Percentiles rank a stretch among this genome's conserved stretches.
Evolutionary conservation across 2,888 invertebrate species (phyloP).

Genomic region (Lepidonotus clava): DNA sequence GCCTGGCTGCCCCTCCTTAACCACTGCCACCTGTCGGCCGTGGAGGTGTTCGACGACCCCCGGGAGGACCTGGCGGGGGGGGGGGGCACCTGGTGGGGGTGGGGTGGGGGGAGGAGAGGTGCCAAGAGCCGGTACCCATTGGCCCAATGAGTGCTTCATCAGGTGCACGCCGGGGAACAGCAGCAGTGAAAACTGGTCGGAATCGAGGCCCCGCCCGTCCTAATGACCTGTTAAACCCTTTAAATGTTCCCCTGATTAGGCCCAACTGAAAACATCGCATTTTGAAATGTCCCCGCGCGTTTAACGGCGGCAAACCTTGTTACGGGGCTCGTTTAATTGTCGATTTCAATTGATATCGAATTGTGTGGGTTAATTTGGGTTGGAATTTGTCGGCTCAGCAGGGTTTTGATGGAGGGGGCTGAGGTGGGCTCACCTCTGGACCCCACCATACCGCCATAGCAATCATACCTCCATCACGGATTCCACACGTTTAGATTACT

Average conservation of each 20-base stretch:
- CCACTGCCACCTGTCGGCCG: conserved; percentile 14
- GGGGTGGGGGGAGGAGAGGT: not conserved
- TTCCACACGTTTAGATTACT: no score
- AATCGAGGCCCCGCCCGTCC: not conserved
- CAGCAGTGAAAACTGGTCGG: not conserved
- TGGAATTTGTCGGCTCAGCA: no score
- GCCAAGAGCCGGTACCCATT: conserved; percentile 33
- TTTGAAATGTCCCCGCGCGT: not conserved
- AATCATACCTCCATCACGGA: no score
- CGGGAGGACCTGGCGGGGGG: not conserved
- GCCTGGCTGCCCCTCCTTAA: conserved; percentile 18
- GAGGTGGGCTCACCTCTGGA: no score
- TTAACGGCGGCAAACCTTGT: not conserved
- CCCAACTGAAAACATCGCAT: not conserved
- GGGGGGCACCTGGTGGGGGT: not conserved
- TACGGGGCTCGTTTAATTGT: no score
- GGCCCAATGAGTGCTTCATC: conserved; percentile 34
- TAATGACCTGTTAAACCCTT: conserved; percentile 27
- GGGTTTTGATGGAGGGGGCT: no score
- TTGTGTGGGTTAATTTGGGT: no score
- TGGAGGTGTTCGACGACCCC: not conserved
- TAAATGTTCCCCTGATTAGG: not conserved
- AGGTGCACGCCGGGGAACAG: not conserved
- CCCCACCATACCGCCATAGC: no score
- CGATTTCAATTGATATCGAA: no score